Evolutionary conservation across 1,140 invertebrate genomes (phyloP), one percentile per base, ranked within the genome.

Genomic region (Brevipalpus yothersi): DNA sequence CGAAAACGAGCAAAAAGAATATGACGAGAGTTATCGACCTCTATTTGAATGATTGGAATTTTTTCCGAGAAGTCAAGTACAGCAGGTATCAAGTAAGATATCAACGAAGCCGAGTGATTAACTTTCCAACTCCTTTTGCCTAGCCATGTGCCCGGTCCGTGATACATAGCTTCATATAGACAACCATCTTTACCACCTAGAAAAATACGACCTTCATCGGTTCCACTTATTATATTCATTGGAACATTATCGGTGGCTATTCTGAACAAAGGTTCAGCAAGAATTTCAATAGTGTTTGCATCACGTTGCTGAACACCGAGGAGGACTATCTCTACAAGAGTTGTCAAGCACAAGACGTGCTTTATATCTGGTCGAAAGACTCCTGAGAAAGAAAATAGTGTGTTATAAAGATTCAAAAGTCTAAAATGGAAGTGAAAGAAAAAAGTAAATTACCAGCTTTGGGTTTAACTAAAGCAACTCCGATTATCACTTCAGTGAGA

Each of bases 81-180:
- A n/a, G 85, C 84, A 12, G 89, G 90, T 4, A 95, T 78, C 41
- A 96, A 73, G 68, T 84, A 90, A 21, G 90, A 87, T 10, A 94
- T 72, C 4, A 82, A 74, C 61, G 84, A 83, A 55, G 82, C 85
- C 0, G 92, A 93, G 69, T 92, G 86, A 74, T 96, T 96, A 2
- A 94, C 79, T 75, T 93, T 95, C 68, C 83, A 82, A 71, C 89
- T 95, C 62, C 90, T 83, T 73, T 89, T 86, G 19, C 87, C 85
- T 71, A 94, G 93, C 91, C 92, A 97, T 56, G 76, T 74, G 63
- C 77, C 82, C 80, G 75, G 71, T 23, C 75, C 72, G 72, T 90
- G 86, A 75, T 98, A 99, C 66, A 79, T 79, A 65, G 97, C 81
- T 80, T 99, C 94, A 78, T 87, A 96, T 1, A 99, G 71, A 65